Conservation (phyloP, 2,113 vertebrate genomes). For the Clarias batrachus region DNA sequence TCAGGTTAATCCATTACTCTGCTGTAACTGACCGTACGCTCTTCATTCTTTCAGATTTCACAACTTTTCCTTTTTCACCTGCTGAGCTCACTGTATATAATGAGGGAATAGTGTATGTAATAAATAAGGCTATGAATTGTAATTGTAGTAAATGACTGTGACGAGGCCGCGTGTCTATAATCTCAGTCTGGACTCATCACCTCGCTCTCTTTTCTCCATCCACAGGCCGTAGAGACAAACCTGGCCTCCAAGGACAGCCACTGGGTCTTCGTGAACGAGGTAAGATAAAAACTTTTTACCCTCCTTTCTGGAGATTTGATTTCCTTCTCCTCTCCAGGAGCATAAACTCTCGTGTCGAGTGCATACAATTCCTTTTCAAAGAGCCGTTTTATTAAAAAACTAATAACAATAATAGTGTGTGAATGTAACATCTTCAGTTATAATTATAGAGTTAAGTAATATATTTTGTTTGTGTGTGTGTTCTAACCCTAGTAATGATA, state of each 20-base stretch:
- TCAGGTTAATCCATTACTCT: background rate
- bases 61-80: no score
- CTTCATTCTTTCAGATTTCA: no score
- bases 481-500: background rate
- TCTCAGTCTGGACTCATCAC: background rate
- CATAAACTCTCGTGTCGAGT: background rate
- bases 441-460: no score
- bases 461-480: background rate
- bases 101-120: background rate
- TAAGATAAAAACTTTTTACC: slow-evolving; percentile 65
- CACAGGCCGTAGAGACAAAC: slow-evolving; percentile 96
- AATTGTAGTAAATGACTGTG: background rate
- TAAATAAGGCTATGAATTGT: background rate
- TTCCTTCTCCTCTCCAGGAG: background rate
- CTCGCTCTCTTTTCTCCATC: slow-evolving; percentile 57
- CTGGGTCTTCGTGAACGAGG: slow-evolving; percentile 99
- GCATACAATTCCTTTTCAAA: no score
- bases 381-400: background rate
- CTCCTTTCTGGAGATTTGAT: background rate
- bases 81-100: background rate
- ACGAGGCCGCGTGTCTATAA: background rate
- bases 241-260: slow-evolving; percentile 98
- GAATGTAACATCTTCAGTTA: background rate
- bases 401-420: background rate
- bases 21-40: background rate